Evolutionary conservation across 2,797 vertebrate genomes (phyloP).

Genomic region (Oryzias dopingdopingensis): DNA sequence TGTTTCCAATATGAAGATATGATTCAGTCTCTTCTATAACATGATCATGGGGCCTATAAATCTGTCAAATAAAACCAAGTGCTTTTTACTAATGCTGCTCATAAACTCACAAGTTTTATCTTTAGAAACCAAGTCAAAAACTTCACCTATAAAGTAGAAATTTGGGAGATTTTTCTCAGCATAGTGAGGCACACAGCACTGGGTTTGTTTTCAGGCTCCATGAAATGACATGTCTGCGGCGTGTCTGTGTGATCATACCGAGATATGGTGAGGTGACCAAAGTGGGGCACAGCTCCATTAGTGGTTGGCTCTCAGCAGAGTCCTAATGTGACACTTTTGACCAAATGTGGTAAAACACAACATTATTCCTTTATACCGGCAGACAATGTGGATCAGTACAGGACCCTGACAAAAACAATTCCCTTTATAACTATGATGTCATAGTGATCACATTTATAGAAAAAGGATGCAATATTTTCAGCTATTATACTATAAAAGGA

Average conservation of each 20-base stretch:
- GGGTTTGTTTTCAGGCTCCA: conserved; percentile 1
- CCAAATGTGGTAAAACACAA: conserved; percentile 16
- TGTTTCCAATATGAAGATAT: too few species aligned
- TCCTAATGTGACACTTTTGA: conserved; percentile 15
- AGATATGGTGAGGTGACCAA: conserved; percentile 16
- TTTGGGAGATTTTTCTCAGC: conserved; percentile 2
- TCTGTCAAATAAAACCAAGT: too few species aligned
- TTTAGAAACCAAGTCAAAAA: neutral
- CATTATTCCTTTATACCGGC: conserved; percentile 7
- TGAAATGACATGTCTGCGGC: conserved; percentile 11
- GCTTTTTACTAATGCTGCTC: too few species aligned
- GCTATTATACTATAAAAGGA: neutral
- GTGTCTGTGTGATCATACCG: conserved; percentile 6
- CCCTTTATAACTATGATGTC: neutral
- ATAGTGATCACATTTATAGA: neutral
- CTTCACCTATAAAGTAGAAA: neutral
- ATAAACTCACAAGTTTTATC: too few species aligned
- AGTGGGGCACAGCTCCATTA: conserved; percentile 13
- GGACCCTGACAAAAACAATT: neutral
- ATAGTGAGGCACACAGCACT: conserved; percentile 15
- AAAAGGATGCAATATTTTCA: neutral
- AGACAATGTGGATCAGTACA: neutral
- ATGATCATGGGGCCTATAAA: too few species aligned
- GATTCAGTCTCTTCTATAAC: too few species aligned
- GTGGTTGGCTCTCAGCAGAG: conserved; percentile 6